Conservation (phyloP, 2,113 vertebrate species). For the Tupaia tana region DNA sequence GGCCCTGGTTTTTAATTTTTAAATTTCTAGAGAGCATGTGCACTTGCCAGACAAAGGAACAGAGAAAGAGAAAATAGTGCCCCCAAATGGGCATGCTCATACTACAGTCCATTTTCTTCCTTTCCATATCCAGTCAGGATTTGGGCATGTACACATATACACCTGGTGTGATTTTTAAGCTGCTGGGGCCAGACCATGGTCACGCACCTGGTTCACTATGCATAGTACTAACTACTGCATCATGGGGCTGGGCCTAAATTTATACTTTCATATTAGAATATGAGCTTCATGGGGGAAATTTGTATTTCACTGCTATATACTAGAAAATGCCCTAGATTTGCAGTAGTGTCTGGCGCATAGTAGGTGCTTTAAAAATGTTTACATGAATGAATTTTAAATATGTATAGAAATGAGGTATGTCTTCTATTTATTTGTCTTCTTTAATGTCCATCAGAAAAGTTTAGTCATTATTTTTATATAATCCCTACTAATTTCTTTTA, state of each 20-base stretch:
- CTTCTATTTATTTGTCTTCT: background rate
- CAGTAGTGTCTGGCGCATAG: background rate
- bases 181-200: too few species aligned
- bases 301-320: background rate
- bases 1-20: too few species aligned
- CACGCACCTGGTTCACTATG: too few species aligned
- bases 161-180: too few species aligned
- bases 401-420: conserved; percentile 5
- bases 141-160: too few species aligned
- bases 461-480: conserved; percentile 6
- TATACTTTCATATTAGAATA: conserved; percentile 41
- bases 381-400: conserved; percentile 26
- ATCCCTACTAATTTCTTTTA: background rate
- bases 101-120: too few species aligned
- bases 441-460: background rate
- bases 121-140: too few species aligned
- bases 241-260: background rate
- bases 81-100: too few species aligned
- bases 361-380: conserved; percentile 16
- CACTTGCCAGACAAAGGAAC: too few species aligned
- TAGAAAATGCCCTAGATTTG: background rate
- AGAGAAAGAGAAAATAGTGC: too few species aligned
- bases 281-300: background rate
- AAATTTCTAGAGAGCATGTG: too few species aligned
- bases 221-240: too few species aligned